A percentile compares a stretch with the other conserved stretches of the same genome.
phyloP scores from a whole-genome alignment of 2,888 invertebrate species.

The Lithophane semibrunnea region DNA sequence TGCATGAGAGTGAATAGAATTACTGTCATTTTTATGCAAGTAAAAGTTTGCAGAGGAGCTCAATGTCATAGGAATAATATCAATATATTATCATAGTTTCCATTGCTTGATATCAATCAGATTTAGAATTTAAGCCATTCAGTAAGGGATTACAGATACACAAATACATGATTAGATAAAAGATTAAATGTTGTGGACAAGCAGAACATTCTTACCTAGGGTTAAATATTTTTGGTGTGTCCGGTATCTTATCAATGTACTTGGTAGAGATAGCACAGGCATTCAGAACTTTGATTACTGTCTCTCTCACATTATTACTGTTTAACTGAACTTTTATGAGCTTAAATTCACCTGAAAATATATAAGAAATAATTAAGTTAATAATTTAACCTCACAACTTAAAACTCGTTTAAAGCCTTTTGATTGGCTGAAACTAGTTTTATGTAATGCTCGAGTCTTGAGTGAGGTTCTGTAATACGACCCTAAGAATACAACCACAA shows the following conservation, averaged over 20 bases:
- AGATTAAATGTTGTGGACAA: constrained; percentile 1
- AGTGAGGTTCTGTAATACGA: too few species aligned
- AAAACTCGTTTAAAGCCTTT: too few species aligned
- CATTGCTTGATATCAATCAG: constrained; percentile 4
- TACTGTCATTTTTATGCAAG: neutral
- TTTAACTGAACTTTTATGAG: constrained; percentile 94
- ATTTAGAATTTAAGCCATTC: neutral
- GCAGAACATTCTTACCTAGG: constrained; percentile 73
- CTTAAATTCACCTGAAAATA: constrained; percentile 92
- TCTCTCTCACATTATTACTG: constrained; percentile 92
- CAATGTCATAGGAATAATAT: neutral
- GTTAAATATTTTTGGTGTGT: constrained; percentile 72
- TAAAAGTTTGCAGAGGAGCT: neutral
- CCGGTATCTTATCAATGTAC: constrained; percentile 94
- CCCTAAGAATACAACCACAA: neutral
- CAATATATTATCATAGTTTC: constrained; percentile 2
- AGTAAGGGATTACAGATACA: constrained; percentile 3
- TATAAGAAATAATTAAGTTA: neutral
- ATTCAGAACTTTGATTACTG: constrained; percentile 94
- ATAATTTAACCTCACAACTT: neutral
- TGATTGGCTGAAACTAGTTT: too few species aligned
- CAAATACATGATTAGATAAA: constrained; percentile 37
- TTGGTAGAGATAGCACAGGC: constrained; percentile 96
- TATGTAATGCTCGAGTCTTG: too few species aligned
- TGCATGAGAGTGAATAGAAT: neutral